These are phyloP conservation scores for Papilio gigon DNA, from an alignment of 2,888 invertebrate species.

Conservation along the genomic window DNA sequence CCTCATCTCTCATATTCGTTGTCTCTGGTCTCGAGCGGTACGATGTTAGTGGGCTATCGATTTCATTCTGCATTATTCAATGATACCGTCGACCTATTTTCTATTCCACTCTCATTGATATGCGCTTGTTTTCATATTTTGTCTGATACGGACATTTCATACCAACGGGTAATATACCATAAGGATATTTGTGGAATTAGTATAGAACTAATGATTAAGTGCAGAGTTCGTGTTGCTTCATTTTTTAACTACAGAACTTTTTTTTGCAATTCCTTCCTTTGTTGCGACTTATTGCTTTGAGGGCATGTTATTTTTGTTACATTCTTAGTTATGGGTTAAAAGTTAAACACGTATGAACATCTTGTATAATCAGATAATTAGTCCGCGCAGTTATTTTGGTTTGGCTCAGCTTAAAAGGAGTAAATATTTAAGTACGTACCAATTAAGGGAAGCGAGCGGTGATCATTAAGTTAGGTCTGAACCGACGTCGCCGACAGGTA, in stretches of 20 bases:
- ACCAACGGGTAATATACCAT: too few relatives aligned
- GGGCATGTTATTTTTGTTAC: neutral
- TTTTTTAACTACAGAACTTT: neutral
- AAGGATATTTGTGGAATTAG: too few relatives aligned
- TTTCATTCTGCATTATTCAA: constrained; percentile 34
- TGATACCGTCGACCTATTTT: constrained; percentile 28
- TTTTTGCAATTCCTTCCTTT: neutral
- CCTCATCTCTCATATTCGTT: constrained; percentile 4
- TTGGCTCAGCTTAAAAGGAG: constrained; percentile 25
- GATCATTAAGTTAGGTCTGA: constrained; percentile 30
- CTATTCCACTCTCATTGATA: constrained; percentile 3
- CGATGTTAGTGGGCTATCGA: constrained; percentile 29
- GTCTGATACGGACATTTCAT: too few relatives aligned
- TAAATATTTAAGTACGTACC: constrained; percentile 36
- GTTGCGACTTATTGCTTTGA: neutral
- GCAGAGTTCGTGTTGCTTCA: too few relatives aligned
- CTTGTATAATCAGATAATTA: constrained; percentile 14
- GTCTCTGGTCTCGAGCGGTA: neutral
- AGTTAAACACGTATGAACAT: constrained; percentile 21
- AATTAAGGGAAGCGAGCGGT: constrained; percentile 31
- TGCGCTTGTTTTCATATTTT: too few relatives aligned
- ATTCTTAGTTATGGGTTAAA: neutral
- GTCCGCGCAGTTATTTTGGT: constrained; percentile 11
- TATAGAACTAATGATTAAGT: too few relatives aligned
- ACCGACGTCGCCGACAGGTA: constrained; percentile 9